Conservation (phyloP, 2,888 invertebrate species). For the Cylloceria caligata region DNA sequence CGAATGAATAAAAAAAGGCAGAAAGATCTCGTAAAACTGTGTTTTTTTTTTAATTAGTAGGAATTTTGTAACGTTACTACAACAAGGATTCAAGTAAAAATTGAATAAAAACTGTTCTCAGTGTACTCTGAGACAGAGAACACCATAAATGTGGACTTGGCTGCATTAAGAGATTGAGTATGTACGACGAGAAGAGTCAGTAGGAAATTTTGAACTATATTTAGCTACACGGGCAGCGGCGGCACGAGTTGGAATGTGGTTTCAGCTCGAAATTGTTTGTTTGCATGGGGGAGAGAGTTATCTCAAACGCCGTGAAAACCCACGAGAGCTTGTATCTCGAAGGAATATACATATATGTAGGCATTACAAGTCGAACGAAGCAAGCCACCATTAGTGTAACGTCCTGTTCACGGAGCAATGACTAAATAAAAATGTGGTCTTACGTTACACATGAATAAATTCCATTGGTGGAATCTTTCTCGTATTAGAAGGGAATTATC, state of each 20-base stretch:
- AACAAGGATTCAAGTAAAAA: not conserved
- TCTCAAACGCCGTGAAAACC: slow-evolving; percentile 62
- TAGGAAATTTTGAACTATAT: slow-evolving; percentile 65
- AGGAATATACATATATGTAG: not conserved
- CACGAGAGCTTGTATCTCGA: slow-evolving; percentile 21
- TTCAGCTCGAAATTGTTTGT: slow-evolving; percentile 70
- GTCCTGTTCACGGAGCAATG: not conserved
- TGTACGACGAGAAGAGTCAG: slow-evolving; percentile 39
- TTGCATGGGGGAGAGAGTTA: slow-evolving; percentile 53
- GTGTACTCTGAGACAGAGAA: slow-evolving; percentile 27
- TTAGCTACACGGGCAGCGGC: slow-evolving; percentile 51
- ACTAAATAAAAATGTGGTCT: slow-evolving; percentile 5
- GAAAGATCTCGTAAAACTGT: not conserved
- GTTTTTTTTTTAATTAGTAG: not conserved
- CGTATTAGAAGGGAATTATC: not conserved
- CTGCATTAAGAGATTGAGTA: slow-evolving; percentile 21
- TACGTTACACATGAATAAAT: slow-evolving; percentile 9
- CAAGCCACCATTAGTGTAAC: slow-evolving; percentile 27
- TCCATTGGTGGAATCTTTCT: slow-evolving; percentile 14
- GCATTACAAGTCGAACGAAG: not conserved
- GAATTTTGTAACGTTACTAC: not conserved
- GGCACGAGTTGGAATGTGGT: slow-evolving; percentile 67
- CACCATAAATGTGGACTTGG: slow-evolving; percentile 29
- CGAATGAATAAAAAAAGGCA: not conserved
- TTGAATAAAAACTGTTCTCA: not conserved